Base-by-base conservation (phyloP, 2,797 vertebrate genomes). In the Tadarida brasiliensis region DNA sequence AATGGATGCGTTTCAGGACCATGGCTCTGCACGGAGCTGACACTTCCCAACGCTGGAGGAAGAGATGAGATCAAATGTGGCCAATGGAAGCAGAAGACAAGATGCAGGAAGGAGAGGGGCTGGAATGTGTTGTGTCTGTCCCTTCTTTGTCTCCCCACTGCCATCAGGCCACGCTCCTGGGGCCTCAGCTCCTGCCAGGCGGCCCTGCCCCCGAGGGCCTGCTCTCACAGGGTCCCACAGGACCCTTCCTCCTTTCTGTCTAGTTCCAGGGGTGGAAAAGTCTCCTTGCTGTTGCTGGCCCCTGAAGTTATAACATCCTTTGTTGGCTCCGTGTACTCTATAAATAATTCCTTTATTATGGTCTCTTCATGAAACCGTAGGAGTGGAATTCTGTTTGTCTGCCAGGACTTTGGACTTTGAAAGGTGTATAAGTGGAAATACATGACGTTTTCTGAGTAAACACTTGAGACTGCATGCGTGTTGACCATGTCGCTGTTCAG, bases 341-440 rank as follows among this genome's bases (percentile, higher is more conserved):
- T 33, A 91, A 91, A 84, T 63, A 71, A 84, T 70, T 88, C 59
- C 30, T 91, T 89, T 76, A 76, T 85, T 65, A 68, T 70, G 33
- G 24, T 80, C 24, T 74, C 65, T 68, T 84, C 71, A 44, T 70
- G 86, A 94, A 90, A 86, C 12, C 7, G 15, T 76, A 0, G 3
- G 56, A 81, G 49, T 30, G 17, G 24, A 80, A 81, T 92, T 88
- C 33, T 63, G 47, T 91, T 92, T 61, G 56, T 44, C 54, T 94
- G 44, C 47, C 35, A 71, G 17, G 49, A 71, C 49, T 39, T 39
- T 78, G 35, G 63, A 80, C 19, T 92, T 39, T 74, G 77, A 71
- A 90, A 81, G 20, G 15, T 5, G 0, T 24, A 3, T 28, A 57
- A 82, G 68, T 57, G 33, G 26, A 71, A 35, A 68, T 63, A 59